phyloP scores from a whole-genome alignment of 2,797 vertebrate genomes.

The Pangasius macronema region DNA sequence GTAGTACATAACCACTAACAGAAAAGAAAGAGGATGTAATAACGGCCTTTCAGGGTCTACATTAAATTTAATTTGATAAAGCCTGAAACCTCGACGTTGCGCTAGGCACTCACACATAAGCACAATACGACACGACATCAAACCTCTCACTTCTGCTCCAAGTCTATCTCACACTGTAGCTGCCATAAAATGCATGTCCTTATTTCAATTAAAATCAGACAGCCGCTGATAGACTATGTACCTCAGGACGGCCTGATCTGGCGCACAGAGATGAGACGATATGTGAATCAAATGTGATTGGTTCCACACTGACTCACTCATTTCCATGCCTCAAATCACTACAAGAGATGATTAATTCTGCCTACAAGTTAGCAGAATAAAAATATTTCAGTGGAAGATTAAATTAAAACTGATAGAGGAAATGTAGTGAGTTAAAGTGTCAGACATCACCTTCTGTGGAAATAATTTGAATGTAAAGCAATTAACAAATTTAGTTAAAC shows the following conservation, averaged over 20 bases:
- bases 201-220: slow-evolving; percentile 75
- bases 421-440: neutral
- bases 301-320: slow-evolving; percentile 67
- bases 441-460: neutral
- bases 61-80: slow-evolving; percentile 45
- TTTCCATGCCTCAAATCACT: slow-evolving; percentile 64
- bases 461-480: neutral
- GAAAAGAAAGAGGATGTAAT: slow-evolving; percentile 31
- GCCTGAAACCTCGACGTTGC: slow-evolving; percentile 52
- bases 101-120: slow-evolving; percentile 6
- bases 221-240: slow-evolving; percentile 66
- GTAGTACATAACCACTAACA: slow-evolving; percentile 17
- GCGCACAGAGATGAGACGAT: slow-evolving; percentile 66
- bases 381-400: slow-evolving; percentile 58
- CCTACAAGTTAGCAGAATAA: slow-evolving; percentile 59
- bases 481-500: neutral
- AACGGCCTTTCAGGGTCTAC: slow-evolving; percentile 28
- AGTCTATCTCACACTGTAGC: slow-evolving; percentile 21
- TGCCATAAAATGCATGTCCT: slow-evolving; percentile 56
- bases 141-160: slow-evolving; percentile 8
- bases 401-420: slow-evolving; percentile 51
- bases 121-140: slow-evolving; percentile 22
- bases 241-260: slow-evolving; percentile 61
- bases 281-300: slow-evolving; percentile 74
- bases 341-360: slow-evolving; percentile 66